Evolutionary conservation across 1,140 invertebrate species (phyloP).

Genomic region (Drosophila subobscura): DNA sequence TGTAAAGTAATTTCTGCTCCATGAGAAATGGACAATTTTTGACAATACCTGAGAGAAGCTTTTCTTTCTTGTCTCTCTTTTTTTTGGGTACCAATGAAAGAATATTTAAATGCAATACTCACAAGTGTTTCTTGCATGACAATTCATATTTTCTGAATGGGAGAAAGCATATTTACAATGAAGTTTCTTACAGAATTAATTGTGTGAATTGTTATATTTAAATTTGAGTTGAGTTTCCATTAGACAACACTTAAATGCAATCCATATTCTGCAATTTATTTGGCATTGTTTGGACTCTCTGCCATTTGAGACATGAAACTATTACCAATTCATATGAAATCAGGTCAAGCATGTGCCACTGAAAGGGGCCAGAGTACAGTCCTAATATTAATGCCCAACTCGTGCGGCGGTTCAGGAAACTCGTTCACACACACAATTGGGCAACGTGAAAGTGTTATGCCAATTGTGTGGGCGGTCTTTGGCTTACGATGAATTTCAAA

Average conservation of each 20-base stretch:
- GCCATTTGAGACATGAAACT: too few species aligned
- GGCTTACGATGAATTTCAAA: slow-evolving; percentile 42
- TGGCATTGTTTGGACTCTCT: too few species aligned
- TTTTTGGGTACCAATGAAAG: slow-evolving; percentile 2
- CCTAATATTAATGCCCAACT: slow-evolving; percentile 41
- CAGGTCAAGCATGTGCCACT: slow-evolving; percentile 31
- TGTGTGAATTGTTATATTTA: too few species aligned
- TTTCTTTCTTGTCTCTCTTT: too few species aligned
- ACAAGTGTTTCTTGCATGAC: too few species aligned
- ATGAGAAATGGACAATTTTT: slow-evolving; percentile 23
- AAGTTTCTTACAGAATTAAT: too few species aligned
- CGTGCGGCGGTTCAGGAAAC: slow-evolving; percentile 59
- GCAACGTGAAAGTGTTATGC: slow-evolving; percentile 66
- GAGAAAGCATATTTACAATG: too few species aligned
- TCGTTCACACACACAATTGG: slow-evolving; percentile 14
- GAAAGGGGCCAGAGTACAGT: slow-evolving; percentile 16
- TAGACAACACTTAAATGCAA: too few species aligned
- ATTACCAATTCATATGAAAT: slow-evolving; percentile 8
- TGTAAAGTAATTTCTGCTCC: slow-evolving; percentile 25
- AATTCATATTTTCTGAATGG: too few species aligned
- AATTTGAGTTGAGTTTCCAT: too few species aligned
- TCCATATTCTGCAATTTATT: too few species aligned
- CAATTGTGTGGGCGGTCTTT: not conserved
- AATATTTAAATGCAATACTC: too few species aligned
- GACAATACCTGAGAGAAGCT: slow-evolving; percentile 13